phyloP scores from a whole-genome alignment of 2,888 invertebrate genomes.

The Synergus umbraculus region DNA sequence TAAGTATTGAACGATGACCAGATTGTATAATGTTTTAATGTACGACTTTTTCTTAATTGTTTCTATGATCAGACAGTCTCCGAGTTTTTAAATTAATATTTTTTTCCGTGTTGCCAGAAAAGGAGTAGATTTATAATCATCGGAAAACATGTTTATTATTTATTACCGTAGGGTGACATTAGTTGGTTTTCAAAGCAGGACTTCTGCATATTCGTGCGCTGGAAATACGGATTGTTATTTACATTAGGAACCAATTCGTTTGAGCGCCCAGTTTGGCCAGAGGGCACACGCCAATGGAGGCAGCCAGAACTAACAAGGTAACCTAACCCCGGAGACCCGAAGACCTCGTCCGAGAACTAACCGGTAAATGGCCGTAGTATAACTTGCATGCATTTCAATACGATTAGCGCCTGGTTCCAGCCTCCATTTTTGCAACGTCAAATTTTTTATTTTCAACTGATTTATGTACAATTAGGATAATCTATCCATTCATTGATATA shows the following conservation, averaged over 20 bases:
- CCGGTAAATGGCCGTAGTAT: slow-evolving; percentile 66
- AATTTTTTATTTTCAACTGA: slow-evolving; percentile 4
- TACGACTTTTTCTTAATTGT: no score
- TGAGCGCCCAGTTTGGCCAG: slow-evolving; percentile 59
- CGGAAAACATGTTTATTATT: neutral
- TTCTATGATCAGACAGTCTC: no score
- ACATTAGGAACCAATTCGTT: slow-evolving; percentile 66
- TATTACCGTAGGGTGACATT: slow-evolving; percentile 15
- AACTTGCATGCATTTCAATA: slow-evolving; percentile 74
- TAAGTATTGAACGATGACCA: no score
- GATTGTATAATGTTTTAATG: no score
- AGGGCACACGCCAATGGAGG: slow-evolving; percentile 66
- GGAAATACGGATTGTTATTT: slow-evolving; percentile 63
- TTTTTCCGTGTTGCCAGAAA: neutral
- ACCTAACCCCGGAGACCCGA: slow-evolving; percentile 66
- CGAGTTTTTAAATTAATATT: no score
- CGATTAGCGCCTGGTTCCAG: slow-evolving; percentile 67
- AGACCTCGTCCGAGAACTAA: slow-evolving; percentile 45
- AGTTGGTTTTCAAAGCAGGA: slow-evolving; percentile 25
- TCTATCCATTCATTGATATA: slow-evolving; percentile 14
- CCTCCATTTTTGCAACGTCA: slow-evolving; percentile 30
- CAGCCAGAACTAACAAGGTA: slow-evolving; percentile 73
- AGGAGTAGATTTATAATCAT: neutral
- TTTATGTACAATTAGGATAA: slow-evolving; percentile 28
- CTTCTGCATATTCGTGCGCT: slow-evolving; percentile 14